phyloP scores from a whole-genome alignment of 1,140 invertebrate genomes.

The Cydia pomonella region DNA sequence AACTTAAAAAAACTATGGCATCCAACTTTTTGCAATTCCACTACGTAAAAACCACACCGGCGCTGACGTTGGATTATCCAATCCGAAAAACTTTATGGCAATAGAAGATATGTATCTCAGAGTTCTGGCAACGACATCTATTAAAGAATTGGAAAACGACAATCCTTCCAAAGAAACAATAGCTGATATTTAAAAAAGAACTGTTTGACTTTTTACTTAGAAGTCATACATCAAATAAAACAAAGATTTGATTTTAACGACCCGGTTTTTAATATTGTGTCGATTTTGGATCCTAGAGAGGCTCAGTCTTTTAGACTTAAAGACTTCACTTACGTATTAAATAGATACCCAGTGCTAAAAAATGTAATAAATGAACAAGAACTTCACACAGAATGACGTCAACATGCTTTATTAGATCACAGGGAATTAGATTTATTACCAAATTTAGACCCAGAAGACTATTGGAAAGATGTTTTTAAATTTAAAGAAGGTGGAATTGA shows the following conservation, averaged over 20 bases:
- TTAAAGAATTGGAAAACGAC: constrained; percentile 36
- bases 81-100: constrained; percentile 35
- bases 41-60: constrained; percentile 37
- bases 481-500: constrained; percentile 29
- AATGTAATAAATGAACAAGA: not conserved
- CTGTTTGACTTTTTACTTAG: constrained; percentile 40
- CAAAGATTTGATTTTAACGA: constrained; percentile 38
- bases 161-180: constrained; percentile 30
- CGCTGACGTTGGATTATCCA: constrained; percentile 35
- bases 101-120: constrained; percentile 39
- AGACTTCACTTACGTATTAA: constrained; percentile 34
- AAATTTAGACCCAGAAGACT: not conserved
- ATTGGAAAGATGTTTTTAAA: constrained; percentile 27
- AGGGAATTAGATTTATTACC: not conserved
- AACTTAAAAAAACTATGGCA: constrained; percentile 40
- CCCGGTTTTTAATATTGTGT: constrained; percentile 34
- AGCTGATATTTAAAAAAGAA: constrained; percentile 36
- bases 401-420: constrained; percentile 7
- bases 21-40: constrained; percentile 36
- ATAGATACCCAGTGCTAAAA: constrained; percentile 38
- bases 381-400: not conserved
- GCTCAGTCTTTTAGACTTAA: constrained; percentile 38
- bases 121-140: constrained; percentile 32
- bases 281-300: constrained; percentile 35
- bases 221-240: constrained; percentile 36